These are phyloP conservation scores for Scaptomyza reducta DNA, from an alignment of 2,888 invertebrate species.

Conservation along the genomic window DNA sequence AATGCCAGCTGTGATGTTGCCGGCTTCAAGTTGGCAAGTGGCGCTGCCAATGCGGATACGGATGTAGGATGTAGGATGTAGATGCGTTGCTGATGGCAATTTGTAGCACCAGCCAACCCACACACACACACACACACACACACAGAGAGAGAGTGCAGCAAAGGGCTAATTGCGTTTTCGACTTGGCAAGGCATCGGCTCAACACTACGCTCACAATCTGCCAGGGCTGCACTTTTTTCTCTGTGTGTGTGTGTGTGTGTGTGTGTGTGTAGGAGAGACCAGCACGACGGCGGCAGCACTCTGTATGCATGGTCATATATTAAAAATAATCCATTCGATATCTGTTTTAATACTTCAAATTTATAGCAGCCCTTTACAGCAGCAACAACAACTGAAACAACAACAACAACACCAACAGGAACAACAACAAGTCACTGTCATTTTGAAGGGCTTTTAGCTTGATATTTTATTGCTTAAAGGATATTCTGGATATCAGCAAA, in stretches of 20 bases:
- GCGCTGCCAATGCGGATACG: slow-evolving; percentile 54
- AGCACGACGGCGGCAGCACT: slow-evolving; percentile 22
- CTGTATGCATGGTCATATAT: slow-evolving; percentile 70
- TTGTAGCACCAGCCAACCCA: slow-evolving; percentile 65
- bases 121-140: too few species aligned
- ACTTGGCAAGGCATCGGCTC: slow-evolving; percentile 54
- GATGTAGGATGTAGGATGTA: slow-evolving; percentile 42
- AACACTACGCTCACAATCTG: slow-evolving; percentile 43
- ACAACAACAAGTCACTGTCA: slow-evolving; percentile 57
- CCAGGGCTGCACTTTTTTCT: slow-evolving; percentile 60
- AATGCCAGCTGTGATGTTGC: slow-evolving; percentile 77
- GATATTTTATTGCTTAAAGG: slow-evolving; percentile 77
- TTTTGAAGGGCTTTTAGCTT: slow-evolving; percentile 76
- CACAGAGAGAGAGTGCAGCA: too few species aligned
- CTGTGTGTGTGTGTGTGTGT: background rate
- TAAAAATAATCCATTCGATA: slow-evolving; percentile 77
- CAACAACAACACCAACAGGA: slow-evolving; percentile 28
- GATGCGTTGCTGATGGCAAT: slow-evolving; percentile 62
- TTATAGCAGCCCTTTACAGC: slow-evolving; percentile 66
- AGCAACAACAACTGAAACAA: slow-evolving; percentile 40
- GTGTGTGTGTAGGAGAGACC: background rate
- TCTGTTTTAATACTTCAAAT: slow-evolving; percentile 77
- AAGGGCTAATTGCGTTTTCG: slow-evolving; percentile 68
- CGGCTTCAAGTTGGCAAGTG: slow-evolving; percentile 59
- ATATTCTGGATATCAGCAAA: slow-evolving; percentile 47